Conservation (phyloP, 1,140 invertebrate species). For the Lutraria rhynchaena region DNA sequence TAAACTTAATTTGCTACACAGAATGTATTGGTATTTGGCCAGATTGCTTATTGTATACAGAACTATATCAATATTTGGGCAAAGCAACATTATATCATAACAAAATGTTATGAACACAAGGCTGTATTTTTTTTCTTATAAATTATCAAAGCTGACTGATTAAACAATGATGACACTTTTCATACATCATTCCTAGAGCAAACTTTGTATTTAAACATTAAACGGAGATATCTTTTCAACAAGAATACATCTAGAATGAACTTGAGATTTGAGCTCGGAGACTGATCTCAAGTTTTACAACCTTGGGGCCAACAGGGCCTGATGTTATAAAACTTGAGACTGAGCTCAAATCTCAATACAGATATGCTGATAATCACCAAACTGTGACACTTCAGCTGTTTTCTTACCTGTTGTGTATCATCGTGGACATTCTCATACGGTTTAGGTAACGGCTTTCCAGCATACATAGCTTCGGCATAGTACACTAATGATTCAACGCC, state of each 20-base stretch:
- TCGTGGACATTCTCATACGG: constrained; percentile 76
- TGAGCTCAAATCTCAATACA: not conserved
- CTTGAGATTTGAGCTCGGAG: too few relatives aligned
- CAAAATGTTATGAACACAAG: too few relatives aligned
- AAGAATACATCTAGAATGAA: not conserved
- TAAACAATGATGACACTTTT: not conserved
- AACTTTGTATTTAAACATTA: not conserved
- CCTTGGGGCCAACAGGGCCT: not conserved
- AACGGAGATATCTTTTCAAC: not conserved
- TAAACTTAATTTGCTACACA: too few relatives aligned
- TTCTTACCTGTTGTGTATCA: constrained; percentile 72
- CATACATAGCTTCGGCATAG: constrained; percentile 75
- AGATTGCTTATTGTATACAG: too few relatives aligned
- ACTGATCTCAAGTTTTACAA: too few relatives aligned
- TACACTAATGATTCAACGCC: constrained; percentile 69
- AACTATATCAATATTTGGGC: too few relatives aligned
- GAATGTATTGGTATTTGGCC: too few relatives aligned
- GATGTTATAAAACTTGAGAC: not conserved
- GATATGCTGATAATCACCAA: not conserved
- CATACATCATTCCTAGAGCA: not conserved
- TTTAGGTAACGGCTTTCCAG: constrained; percentile 69
- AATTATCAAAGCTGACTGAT: too few relatives aligned
- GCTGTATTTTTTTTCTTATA: too few relatives aligned
- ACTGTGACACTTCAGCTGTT: too few relatives aligned
- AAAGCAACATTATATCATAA: too few relatives aligned